These are phyloP conservation scores for Gobio gobio DNA, from an alignment of 2,113 vertebrate species.

Conservation along the genomic window DNA sequence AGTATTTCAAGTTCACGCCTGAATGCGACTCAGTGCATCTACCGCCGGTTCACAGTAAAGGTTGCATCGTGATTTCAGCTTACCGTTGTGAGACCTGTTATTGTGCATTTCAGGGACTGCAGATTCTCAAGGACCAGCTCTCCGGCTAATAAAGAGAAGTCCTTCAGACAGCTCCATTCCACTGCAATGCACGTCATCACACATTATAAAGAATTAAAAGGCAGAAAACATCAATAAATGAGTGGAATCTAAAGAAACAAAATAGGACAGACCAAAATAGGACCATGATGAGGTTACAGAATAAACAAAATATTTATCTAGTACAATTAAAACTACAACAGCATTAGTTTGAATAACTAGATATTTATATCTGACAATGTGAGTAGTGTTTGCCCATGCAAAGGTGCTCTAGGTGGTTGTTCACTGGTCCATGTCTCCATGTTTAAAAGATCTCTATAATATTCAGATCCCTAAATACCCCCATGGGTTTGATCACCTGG, in stretches of 20 bases:
- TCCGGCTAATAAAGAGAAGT: constrained; percentile 87
- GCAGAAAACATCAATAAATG: neutral
- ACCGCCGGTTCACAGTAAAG: neutral
- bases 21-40: neutral
- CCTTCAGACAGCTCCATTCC: constrained; percentile 92
- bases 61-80: constrained; percentile 46
- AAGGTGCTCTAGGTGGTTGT: neutral
- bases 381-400: neutral
- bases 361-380: neutral
- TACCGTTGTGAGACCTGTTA: constrained; percentile 88
- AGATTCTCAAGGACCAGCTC: constrained; percentile 87
- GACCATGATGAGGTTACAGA: neutral
- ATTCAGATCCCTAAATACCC: neutral
- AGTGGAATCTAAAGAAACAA: neutral
- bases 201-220: constrained; percentile 13
- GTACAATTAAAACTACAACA: neutral
- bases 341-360: neutral
- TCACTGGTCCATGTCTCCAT: neutral
- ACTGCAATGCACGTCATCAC: constrained; percentile 71
- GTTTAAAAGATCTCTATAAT: neutral
- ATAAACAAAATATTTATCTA: too few species aligned
- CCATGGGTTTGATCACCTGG: neutral
- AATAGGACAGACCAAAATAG: neutral
- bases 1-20: neutral
- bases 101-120: constrained; percentile 83